These are phyloP conservation scores for Gambusia holbrooki DNA, from an alignment of 2,113 vertebrate species.

Conservation along the genomic window DNA sequence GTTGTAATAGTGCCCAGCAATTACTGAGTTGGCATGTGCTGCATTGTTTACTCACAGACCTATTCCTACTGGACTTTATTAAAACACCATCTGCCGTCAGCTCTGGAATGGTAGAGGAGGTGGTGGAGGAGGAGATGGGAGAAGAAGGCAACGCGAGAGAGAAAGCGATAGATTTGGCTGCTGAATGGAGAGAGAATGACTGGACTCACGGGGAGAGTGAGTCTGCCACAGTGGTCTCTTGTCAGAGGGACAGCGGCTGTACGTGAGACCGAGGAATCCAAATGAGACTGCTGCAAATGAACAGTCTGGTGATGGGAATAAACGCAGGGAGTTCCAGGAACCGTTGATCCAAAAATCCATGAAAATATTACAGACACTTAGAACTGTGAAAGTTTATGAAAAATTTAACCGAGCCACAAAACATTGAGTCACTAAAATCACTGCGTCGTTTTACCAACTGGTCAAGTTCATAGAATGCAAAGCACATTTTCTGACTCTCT, in stretches of 20 bases:
- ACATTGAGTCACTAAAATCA: neutral
- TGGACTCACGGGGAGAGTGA: constrained; percentile 64
- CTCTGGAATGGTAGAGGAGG: constrained; percentile 81
- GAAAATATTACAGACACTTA: constrained; percentile 3
- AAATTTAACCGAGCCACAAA: constrained; percentile 1
- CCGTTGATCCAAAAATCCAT: constrained; percentile 26
- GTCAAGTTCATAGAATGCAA: neutral
- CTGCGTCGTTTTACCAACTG: neutral
- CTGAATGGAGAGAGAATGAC: constrained; percentile 49
- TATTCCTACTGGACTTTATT: constrained; percentile 99
- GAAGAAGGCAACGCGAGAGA: constrained; percentile 52
- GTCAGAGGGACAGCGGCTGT: constrained; percentile 57
- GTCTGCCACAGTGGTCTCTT: constrained; percentile 63
- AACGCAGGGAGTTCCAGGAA: constrained; percentile 45
- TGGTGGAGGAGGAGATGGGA: constrained; percentile 67
- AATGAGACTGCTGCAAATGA: constrained; percentile 56
- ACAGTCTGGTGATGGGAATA: constrained; percentile 49
- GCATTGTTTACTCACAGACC: constrained; percentile 99
- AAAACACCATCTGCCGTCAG: constrained; percentile 99
- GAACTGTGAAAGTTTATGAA: constrained; percentile 4
- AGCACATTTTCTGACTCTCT: constrained; percentile 6
- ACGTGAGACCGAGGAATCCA: constrained; percentile 48
- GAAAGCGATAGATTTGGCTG: constrained; percentile 67
- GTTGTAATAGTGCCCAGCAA: constrained; percentile 98
- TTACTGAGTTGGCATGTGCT: constrained; percentile 97